Percentiles rank a stretch among this genome's conserved stretches.
Evolutionary conservation across 2,797 vertebrate species (phyloP).

Genomic region (Salmo trutta): DNA sequence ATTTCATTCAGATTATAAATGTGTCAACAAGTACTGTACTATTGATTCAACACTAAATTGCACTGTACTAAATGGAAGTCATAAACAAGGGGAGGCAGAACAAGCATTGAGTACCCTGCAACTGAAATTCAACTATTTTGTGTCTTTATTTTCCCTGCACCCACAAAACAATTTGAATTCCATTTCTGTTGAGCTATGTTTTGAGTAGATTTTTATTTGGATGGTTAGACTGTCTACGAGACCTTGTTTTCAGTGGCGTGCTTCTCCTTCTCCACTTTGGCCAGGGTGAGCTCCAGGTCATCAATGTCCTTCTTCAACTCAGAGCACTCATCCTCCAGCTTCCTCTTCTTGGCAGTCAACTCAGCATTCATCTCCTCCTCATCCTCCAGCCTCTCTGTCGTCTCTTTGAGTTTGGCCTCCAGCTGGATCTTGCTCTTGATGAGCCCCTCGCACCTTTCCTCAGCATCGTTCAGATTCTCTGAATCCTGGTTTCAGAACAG

Average conservation of each 20-base stretch:
- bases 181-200: neutral
- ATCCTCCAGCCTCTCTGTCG: slow-evolving; percentile 76
- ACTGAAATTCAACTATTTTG: too few relatives aligned
- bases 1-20: neutral
- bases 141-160: too few relatives aligned
- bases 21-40: neutral
- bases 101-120: too few relatives aligned
- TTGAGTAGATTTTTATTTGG: neutral
- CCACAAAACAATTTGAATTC: neutral
- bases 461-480: neutral
- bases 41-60: too few relatives aligned
- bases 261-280: slow-evolving; percentile 2
- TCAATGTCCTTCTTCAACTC: neutral
- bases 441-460: slow-evolving; percentile 75
- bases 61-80: too few relatives aligned
- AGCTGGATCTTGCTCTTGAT: slow-evolving; percentile 76
- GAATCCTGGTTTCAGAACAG: neutral
- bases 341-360: neutral
- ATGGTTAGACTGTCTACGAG: neutral
- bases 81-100: too few relatives aligned
- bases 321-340: slow-evolving; percentile 1
- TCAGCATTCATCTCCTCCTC: slow-evolving; percentile 58
- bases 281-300: slow-evolving; percentile 2
- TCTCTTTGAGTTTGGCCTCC: slow-evolving; percentile 78
- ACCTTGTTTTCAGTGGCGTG: slow-evolving; percentile 64